Conservation (phyloP, 2,797 vertebrate species). For the Peromyscus nudipes region DNA sequence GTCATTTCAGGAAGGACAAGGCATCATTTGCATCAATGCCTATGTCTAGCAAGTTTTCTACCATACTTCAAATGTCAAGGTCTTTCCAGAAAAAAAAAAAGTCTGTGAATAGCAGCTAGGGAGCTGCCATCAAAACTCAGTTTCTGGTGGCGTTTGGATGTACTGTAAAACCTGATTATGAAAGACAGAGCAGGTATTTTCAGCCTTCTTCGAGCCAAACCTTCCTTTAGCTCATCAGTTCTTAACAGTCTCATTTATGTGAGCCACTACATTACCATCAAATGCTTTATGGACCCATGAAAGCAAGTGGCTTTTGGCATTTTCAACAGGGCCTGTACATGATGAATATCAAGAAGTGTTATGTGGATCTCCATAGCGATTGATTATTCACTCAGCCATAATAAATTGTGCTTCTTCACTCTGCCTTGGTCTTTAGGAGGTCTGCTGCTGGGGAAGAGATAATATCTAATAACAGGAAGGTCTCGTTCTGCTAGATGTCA, state of each 20-base stretch:
- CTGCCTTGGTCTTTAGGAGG: slow-evolving; percentile 45
- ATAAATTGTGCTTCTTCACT: slow-evolving; percentile 55
- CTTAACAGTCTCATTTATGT: slow-evolving; percentile 25
- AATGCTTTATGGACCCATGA: slow-evolving; percentile 21
- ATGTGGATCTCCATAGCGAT: slow-evolving; percentile 30
- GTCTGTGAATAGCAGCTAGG: slow-evolving; percentile 76
- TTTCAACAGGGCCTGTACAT: slow-evolving; percentile 25
- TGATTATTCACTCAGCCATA: slow-evolving; percentile 38
- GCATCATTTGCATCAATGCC: slow-evolving; percentile 58
- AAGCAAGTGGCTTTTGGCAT: slow-evolving; percentile 29
- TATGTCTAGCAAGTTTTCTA: slow-evolving; percentile 64
- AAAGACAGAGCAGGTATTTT: slow-evolving; percentile 25
- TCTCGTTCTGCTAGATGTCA: slow-evolving; percentile 39
- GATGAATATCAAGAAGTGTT: slow-evolving; percentile 36
- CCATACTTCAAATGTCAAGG: slow-evolving; percentile 83
- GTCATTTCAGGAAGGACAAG: slow-evolving; percentile 63
- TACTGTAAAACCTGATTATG: slow-evolving; percentile 45
- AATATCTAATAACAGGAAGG: slow-evolving; percentile 40
- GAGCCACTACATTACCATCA: slow-evolving; percentile 12
- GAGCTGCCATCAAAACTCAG: slow-evolving; percentile 58
- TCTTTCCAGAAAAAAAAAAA: slow-evolving; percentile 72
- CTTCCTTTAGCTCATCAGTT: slow-evolving; percentile 26
- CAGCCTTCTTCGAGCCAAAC: slow-evolving; percentile 41
- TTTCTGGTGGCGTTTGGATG: slow-evolving; percentile 59
- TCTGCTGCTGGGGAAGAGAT: not conserved